Base-by-base conservation (phyloP, 2,888 invertebrate genomes). In the Syrista parreyssii region DNA sequence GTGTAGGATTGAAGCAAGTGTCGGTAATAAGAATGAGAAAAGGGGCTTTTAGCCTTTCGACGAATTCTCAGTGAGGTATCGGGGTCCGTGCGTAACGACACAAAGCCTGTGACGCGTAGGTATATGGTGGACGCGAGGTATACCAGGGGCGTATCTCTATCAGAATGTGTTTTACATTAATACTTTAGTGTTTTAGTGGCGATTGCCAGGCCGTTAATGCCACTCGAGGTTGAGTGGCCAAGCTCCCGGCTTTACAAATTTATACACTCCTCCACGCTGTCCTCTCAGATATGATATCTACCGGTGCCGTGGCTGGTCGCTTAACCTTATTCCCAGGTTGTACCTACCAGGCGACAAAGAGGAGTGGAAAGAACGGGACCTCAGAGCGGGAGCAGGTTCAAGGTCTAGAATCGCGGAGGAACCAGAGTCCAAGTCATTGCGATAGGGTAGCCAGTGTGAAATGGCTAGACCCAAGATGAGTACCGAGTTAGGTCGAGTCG, bases 151-250 rank as follows among this genome's bases (percentile, higher is more conserved):
- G 86, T 91, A 91, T 91, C 90, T 90, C 89, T 91, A 91, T 91
- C 91, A 87, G 90, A 88, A 90, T 90, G 89, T 90, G 90, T 91
- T 91, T 90, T 90, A 91, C 91, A 91, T 91, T 91, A 91, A 91
- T 91, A 90, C 91, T 87, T 87, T 86, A 88, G 89, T 89, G 89
- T 90, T 90, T 89, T 87, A 90, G 88, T 88, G 86, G 89, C 89
- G 89, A 90, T 90, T 88, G 89, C 89, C 55, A 87, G 84, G 87
- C 88, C 88, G 88, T 91, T 91, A 90, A 90, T 88, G 90, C 89
- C 89, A 88, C 89, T 87, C 87, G 85, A 83, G 84, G 80, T 84
- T 86, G 89, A 89, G 89, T 88, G 87, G 88, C 83, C 84, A 85
- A 81, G 89, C 89, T 89, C 88, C 88, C 84, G 86, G 85, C 89